Evolutionary conservation across 2,797 vertebrate genomes (phyloP).

Genomic region (Sus cebifrons): DNA sequence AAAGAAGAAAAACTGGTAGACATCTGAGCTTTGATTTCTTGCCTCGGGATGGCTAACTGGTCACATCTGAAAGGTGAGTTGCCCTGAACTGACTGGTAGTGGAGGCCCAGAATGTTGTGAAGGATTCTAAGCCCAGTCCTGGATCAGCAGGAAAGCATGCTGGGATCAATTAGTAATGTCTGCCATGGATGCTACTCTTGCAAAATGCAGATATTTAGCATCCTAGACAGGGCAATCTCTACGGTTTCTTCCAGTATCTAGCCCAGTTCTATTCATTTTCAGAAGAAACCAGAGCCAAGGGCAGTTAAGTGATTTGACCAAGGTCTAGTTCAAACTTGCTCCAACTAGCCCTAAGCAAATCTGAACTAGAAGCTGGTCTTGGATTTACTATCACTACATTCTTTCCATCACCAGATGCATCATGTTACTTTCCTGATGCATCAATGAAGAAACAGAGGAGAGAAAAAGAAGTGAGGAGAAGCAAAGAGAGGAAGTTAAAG

Average conservation of each 20-base stretch:
- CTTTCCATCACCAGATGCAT: background rate
- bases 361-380: background rate
- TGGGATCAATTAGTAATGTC: conserved; percentile 45
- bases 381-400: background rate
- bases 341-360: background rate
- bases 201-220: background rate
- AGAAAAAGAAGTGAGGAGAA: conserved; percentile 46
- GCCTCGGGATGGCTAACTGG: background rate
- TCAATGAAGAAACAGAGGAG: background rate
- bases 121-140: conserved; percentile 5
- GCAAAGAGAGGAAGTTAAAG: background rate
- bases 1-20: background rate
- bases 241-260: conserved; percentile 21
- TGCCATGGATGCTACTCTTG: background rate
- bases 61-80: background rate
- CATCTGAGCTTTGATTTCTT: background rate
- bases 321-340: background rate
- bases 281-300: conserved; percentile 2
- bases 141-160: conserved; percentile 4
- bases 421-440: background rate
- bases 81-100: background rate
- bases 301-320: background rate
- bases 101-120: background rate
- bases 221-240: background rate
- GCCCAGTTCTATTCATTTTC: conserved; percentile 17